phyloP scores from a whole-genome alignment of 2,888 invertebrate species.

The Epistrophella euchroma region DNA sequence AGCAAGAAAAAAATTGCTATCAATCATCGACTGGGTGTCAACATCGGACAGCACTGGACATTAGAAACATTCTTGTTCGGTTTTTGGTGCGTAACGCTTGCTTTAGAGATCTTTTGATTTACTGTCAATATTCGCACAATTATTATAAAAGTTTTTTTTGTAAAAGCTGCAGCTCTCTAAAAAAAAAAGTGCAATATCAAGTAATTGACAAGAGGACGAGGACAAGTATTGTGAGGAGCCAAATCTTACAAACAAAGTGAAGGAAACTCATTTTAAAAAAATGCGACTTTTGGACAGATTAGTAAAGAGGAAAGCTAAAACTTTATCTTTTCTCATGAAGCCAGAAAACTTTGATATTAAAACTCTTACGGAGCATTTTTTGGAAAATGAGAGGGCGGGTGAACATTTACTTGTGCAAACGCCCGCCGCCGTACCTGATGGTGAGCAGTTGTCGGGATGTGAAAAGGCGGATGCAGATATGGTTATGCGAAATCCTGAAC shows the following conservation, averaged over 20 bases:
- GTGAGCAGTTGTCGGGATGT: not conserved
- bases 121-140: not conserved
- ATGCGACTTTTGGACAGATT: not conserved
- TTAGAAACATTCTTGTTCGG: not conserved
- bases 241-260: not conserved
- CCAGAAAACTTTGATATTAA: not conserved
- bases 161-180: not conserved
- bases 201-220: not conserved
- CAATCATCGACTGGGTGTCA: not conserved
- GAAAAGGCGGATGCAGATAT: not conserved
- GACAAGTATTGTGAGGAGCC: not conserved
- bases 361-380: not conserved
- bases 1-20: too few species aligned
- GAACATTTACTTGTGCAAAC: not conserved
- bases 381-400: not conserved
- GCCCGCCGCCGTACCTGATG: not conserved
- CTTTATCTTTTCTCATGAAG: not conserved
- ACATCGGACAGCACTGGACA: not conserved
- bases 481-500: not conserved
- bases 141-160: not conserved
- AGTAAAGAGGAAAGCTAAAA: not conserved
- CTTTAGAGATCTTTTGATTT: not conserved
- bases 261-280: not conserved
- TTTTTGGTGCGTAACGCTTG: not conserved
- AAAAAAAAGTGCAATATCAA: not conserved